Percentiles rank a stretch among this genome's conserved stretches.
phyloP scores from a whole-genome alignment of 2,113 vertebrate species.

The Mesoclemmys tuberculata region DNA sequence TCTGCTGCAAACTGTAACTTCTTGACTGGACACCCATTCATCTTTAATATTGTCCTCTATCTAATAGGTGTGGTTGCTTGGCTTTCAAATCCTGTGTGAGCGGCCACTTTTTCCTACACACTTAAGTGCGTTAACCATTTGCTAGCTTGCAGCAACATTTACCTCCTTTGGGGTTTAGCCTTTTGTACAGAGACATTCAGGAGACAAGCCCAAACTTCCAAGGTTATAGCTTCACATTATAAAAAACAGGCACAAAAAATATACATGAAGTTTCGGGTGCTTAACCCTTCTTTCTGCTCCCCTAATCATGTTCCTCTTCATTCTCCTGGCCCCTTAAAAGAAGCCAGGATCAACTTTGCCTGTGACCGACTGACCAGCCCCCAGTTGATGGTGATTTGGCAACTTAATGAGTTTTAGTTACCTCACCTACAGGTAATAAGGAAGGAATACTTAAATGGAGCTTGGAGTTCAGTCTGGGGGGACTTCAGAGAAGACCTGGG shows the following conservation, averaged over 20 bases:
- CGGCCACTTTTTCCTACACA: neutral
- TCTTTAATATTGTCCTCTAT: neutral
- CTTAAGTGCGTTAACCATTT: neutral
- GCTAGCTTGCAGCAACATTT: neutral
- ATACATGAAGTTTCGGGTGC: neutral
- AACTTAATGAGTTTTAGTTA: no score
- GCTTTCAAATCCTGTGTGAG: neutral
- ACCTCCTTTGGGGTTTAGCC: neutral
- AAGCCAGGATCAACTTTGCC: no score
- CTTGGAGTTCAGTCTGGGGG: no score
- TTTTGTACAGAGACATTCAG: neutral
- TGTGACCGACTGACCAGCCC: no score
- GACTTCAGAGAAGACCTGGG: no score
- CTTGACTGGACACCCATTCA: neutral
- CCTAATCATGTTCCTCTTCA: neutral
- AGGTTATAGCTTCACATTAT: neutral
- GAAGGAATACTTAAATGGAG: no score
- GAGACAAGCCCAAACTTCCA: neutral
- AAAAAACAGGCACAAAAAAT: neutral
- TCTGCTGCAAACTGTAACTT: neutral
- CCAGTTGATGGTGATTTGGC: no score
- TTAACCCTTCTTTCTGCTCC: neutral
- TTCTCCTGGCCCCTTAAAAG: neutral
- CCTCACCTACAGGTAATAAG: no score
- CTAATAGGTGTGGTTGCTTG: neutral